Conservation (phyloP, 2,797 vertebrate genomes). For the Nannoperca australis region DNA sequence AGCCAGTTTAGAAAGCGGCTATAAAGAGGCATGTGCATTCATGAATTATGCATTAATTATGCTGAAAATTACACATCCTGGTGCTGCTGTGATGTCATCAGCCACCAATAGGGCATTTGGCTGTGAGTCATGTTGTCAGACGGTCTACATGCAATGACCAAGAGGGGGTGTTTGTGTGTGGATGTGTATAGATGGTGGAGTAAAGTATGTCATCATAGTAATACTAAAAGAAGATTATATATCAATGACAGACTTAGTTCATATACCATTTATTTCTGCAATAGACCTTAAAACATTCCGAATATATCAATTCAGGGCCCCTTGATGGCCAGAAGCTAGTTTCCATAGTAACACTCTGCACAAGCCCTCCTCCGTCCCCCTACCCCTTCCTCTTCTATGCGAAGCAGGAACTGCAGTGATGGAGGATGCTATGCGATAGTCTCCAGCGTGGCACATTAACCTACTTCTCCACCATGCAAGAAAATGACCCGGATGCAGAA, state of each 20-base stretch:
- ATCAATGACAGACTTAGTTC: too few relatives aligned
- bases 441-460: constrained; percentile 86
- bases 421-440: constrained; percentile 54
- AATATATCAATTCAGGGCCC: constrained; percentile 66
- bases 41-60: constrained; percentile 67
- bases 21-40: background rate
- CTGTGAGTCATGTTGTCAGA: constrained; percentile 54
- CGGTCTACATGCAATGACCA: constrained; percentile 33
- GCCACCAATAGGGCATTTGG: constrained; percentile 26
- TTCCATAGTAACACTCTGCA: constrained; percentile 79
- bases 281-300: constrained; percentile 5
- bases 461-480: constrained; percentile 74
- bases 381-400: constrained; percentile 42
- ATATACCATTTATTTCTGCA: too few relatives aligned
- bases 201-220: background rate
- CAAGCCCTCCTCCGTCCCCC: constrained; percentile 34
- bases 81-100: constrained; percentile 55
- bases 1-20: constrained; percentile 48
- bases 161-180: constrained; percentile 27
- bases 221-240: background rate
- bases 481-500: constrained; percentile 61
- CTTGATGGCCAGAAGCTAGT: constrained; percentile 65
- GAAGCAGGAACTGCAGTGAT: constrained; percentile 64
- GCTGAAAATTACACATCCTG: constrained; percentile 38
- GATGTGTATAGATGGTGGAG: background rate